phyloP scores from a whole-genome alignment of 2,888 invertebrate species.

The Pristionchus fissidentatus region DNA sequence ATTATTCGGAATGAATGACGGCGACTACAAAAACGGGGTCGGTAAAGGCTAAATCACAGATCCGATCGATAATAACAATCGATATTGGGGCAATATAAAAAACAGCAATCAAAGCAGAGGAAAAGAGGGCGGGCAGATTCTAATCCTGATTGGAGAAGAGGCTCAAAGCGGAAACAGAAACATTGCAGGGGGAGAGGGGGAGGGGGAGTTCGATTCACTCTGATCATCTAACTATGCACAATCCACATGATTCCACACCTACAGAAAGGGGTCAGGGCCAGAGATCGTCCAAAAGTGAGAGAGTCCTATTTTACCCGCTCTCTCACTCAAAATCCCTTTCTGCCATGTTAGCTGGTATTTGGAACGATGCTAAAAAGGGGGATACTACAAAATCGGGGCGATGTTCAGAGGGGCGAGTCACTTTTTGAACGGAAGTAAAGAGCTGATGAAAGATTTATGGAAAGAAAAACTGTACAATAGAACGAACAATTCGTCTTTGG shows the following conservation, averaged over 20 bases:
- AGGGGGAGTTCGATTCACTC: not conserved
- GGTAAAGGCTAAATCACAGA: too few relatives aligned
- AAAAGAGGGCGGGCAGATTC: not conserved
- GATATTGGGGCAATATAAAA: not conserved
- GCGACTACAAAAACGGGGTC: too few relatives aligned
- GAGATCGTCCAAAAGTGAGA: not conserved
- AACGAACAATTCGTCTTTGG: not conserved
- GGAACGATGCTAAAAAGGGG: not conserved
- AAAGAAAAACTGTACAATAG: conserved; percentile 22
- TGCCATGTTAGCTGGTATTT: not conserved
- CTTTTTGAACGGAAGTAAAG: not conserved
- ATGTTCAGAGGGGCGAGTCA: not conserved
- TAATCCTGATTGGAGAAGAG: not conserved
- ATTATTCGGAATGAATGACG: too few relatives aligned
- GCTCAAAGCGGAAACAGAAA: not conserved
- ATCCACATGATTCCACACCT: too few relatives aligned
- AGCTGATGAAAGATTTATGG: not conserved
- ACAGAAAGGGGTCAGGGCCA: not conserved
- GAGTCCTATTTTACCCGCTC: not conserved
- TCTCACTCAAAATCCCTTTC: too few relatives aligned
- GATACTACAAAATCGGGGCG: not conserved
- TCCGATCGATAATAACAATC: too few relatives aligned
- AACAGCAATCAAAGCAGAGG: not conserved
- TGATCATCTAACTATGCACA: too few relatives aligned
- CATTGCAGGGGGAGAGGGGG: not conserved